Evolutionary conservation across 2,888 invertebrate genomes (phyloP).

Genomic region (Drosophila colorata): DNA sequence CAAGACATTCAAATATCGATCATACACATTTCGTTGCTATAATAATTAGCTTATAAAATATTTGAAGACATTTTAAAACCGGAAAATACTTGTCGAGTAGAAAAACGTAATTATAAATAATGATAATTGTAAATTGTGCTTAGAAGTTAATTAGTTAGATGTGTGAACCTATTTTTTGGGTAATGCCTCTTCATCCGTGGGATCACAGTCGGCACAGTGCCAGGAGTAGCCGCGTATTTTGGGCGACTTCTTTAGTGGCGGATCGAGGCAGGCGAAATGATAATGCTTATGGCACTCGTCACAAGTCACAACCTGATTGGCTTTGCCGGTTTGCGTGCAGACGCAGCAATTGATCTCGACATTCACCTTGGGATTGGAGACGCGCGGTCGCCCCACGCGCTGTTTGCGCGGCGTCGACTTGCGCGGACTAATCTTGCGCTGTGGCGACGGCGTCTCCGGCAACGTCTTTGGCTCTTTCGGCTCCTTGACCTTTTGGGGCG

Average conservation of each 20-base stretch:
- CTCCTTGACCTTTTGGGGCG: constrained; percentile 38
- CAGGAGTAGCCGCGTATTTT: constrained; percentile 97
- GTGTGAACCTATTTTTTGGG: constrained; percentile 38
- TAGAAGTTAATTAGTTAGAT: constrained; percentile 9
- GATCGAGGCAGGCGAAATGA: constrained; percentile 96
- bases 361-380: constrained; percentile 57
- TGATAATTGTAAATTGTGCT: neutral
- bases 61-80: constrained; percentile 10
- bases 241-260: constrained; percentile 96
- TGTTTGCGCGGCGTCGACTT: constrained; percentile 72
- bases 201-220: constrained; percentile 98
- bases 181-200: constrained; percentile 87
- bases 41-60: constrained; percentile 6
- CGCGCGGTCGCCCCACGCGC: constrained; percentile 60
- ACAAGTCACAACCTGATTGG: constrained; percentile 88
- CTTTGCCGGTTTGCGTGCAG: constrained; percentile 76
- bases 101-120: constrained; percentile 24
- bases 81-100: constrained; percentile 25
- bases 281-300: constrained; percentile 96
- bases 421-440: constrained; percentile 81
- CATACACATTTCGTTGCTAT: neutral
- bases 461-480: constrained; percentile 27
- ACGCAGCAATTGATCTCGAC: constrained; percentile 79
- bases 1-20: constrained; percentile 9
- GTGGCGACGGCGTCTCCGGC: constrained; percentile 39